These are phyloP conservation scores for Allobates femoralis DNA, from an alignment of 2,797 vertebrate species.

Conservation along the genomic window DNA sequence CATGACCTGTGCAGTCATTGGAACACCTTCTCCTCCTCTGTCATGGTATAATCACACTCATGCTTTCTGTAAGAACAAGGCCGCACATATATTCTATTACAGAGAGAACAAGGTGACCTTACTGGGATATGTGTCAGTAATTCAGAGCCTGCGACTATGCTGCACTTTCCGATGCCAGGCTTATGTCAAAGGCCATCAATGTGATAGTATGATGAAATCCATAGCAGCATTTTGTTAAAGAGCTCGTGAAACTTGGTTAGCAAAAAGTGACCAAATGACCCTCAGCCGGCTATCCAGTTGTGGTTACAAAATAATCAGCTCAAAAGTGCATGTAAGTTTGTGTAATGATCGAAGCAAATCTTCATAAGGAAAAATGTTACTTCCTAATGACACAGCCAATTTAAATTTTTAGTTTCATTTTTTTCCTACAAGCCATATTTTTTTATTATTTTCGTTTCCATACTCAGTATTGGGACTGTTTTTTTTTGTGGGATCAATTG, in stretches of 20 bases:
- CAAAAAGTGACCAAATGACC: not conserved
- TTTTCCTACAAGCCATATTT: too few relatives aligned
- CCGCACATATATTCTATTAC: constrained; percentile 40
- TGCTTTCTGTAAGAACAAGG: constrained; percentile 42
- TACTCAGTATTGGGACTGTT: too few relatives aligned
- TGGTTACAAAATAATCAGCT: not conserved
- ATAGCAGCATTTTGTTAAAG: not conserved
- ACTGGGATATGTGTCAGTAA: constrained; percentile 27
- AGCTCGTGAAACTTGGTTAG: not conserved
- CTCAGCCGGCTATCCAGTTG: not conserved
- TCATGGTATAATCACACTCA: constrained; percentile 21
- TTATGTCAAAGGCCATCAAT: constrained; percentile 2
- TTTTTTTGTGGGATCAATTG: too few relatives aligned
- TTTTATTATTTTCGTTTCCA: too few relatives aligned
- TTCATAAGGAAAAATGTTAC: too few relatives aligned
- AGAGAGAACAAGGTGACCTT: constrained; percentile 47
- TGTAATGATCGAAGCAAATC: too few relatives aligned
- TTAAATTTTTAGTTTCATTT: too few relatives aligned
- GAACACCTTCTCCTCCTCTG: constrained; percentile 34
- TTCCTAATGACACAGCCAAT: too few relatives aligned
- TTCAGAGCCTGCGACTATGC: constrained; percentile 4
- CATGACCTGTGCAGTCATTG: constrained; percentile 35
- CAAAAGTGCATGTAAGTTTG: too few relatives aligned
- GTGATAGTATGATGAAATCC: not conserved
- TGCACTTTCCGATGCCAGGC: not conserved